A percentile compares a stretch with the other conserved stretches of the same genome.
Conservation (phyloP, 2,797 vertebrate species). For the Borostomias antarcticus region DNA sequence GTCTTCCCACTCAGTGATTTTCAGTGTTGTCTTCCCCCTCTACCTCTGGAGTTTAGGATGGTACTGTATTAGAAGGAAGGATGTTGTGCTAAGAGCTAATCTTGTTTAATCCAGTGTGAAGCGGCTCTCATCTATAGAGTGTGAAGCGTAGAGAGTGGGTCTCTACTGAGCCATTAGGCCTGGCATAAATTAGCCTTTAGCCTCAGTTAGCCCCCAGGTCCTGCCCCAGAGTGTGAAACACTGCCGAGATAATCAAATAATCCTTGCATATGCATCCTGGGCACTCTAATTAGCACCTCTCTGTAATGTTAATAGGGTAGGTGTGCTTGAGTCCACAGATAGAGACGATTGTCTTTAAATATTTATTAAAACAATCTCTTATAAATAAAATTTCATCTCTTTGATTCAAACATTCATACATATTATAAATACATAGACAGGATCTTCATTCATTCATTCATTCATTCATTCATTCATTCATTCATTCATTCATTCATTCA, state of each 20-base stretch:
- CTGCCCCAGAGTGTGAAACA: conserved; percentile 14
- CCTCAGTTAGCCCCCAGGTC: conserved; percentile 19
- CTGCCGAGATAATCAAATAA: conserved; percentile 2
- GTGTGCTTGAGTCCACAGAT: background rate
- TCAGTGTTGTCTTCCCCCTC: too few species aligned
- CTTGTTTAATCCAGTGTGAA: background rate
- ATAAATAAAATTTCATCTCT: conserved; percentile 4
- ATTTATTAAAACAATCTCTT: conserved; percentile 4
- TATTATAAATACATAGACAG: background rate
- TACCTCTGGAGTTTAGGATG: too few species aligned
- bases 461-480: too few species aligned
- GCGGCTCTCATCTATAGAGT: background rate
- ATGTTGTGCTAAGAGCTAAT: background rate
- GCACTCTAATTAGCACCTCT: conserved; percentile 10
- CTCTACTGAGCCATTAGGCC: conserved; percentile 11
- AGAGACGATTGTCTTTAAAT: too few species aligned
- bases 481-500: too few species aligned
- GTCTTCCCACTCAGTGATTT: too few species aligned
- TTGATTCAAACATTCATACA: background rate
- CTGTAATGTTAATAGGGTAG: conserved; percentile 8
- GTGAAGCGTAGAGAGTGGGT: background rate
- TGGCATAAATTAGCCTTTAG: conserved; percentile 17
- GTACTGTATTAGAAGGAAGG: background rate
- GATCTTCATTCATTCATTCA: background rate
- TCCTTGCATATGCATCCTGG: background rate